Evolutionary conservation across 2,888 invertebrate genomes (phyloP).

Genomic region (Stegana nigrithorax): DNA sequence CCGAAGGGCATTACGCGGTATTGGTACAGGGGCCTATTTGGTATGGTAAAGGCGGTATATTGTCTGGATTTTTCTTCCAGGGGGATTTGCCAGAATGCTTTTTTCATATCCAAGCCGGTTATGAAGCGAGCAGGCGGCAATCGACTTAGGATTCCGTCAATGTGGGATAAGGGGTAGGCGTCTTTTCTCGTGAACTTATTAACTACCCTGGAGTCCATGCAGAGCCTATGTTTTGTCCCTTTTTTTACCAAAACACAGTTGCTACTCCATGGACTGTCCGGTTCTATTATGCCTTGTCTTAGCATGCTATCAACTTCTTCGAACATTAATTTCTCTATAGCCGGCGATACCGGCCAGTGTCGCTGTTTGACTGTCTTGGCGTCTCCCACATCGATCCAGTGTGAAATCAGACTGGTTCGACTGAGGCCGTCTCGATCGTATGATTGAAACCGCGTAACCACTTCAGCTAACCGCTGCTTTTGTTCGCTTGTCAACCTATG

Average conservation of each 20-base stretch:
- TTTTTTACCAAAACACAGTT: constrained; percentile 44
- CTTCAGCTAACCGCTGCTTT: too few species aligned
- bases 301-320: not conserved
- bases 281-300: constrained; percentile 39
- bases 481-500: not conserved
- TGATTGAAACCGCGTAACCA: too few species aligned
- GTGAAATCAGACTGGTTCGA: not conserved
- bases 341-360: not conserved
- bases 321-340: not conserved
- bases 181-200: constrained; percentile 42
- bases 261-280: constrained; percentile 44
- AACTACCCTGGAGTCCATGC: constrained; percentile 44
- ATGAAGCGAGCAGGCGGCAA: constrained; percentile 39
- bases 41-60: constrained; percentile 43
- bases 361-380: not conserved
- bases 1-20: constrained; percentile 29
- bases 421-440: not conserved
- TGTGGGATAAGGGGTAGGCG: constrained; percentile 27
- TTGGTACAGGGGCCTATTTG: constrained; percentile 18
- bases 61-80: constrained; percentile 5
- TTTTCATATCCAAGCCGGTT: constrained; percentile 31
- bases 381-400: not conserved
- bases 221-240: constrained; percentile 31
- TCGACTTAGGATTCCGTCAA: not conserved
- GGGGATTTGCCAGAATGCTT: constrained; percentile 23